These are phyloP conservation scores for Neoascia interrupta DNA, from an alignment of 2,888 invertebrate species.

Conservation along the genomic window DNA sequence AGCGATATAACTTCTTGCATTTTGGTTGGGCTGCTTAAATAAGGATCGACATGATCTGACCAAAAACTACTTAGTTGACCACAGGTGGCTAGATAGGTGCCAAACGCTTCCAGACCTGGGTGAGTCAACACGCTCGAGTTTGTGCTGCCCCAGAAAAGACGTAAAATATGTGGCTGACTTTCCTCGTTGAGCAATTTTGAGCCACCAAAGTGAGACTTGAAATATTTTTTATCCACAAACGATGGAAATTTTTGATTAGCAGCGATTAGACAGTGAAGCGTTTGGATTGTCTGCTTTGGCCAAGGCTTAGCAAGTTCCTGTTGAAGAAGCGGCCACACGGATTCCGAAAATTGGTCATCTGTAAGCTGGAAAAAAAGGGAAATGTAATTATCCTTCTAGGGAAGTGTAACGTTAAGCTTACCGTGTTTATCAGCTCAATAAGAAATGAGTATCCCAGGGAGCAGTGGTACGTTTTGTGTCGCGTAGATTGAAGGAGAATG, in stretches of 20 bases:
- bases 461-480: slow-evolving; percentile 73
- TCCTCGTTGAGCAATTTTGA: slow-evolving; percentile 82
- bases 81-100: slow-evolving; percentile 81
- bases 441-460: slow-evolving; percentile 82
- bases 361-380: slow-evolving; percentile 79
- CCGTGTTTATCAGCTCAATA: slow-evolving; percentile 83
- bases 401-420: slow-evolving; percentile 73
- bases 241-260: slow-evolving; percentile 80
- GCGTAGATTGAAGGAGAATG: slow-evolving; percentile 74
- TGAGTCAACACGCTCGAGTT: slow-evolving; percentile 81
- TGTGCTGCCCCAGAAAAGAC: slow-evolving; percentile 82
- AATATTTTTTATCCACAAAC: slow-evolving; percentile 81
- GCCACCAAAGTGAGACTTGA: slow-evolving; percentile 82
- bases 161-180: slow-evolving; percentile 81
- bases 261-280: slow-evolving; percentile 83
- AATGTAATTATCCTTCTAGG: background rate
- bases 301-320: slow-evolving; percentile 83
- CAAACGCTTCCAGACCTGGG: slow-evolving; percentile 84
- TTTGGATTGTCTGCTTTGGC: slow-evolving; percentile 84
- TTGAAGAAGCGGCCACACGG: slow-evolving; percentile 83
- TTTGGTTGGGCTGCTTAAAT: slow-evolving; percentile 81
- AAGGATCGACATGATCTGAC: slow-evolving; percentile 80
- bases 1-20: slow-evolving; percentile 83
- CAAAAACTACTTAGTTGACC: slow-evolving; percentile 82
- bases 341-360: slow-evolving; percentile 81